Percentiles rank a stretch among this genome's conserved stretches.
Evolutionary conservation across 2,113 vertebrate species (phyloP).

Genomic region (Carlito syrichta): DNA sequence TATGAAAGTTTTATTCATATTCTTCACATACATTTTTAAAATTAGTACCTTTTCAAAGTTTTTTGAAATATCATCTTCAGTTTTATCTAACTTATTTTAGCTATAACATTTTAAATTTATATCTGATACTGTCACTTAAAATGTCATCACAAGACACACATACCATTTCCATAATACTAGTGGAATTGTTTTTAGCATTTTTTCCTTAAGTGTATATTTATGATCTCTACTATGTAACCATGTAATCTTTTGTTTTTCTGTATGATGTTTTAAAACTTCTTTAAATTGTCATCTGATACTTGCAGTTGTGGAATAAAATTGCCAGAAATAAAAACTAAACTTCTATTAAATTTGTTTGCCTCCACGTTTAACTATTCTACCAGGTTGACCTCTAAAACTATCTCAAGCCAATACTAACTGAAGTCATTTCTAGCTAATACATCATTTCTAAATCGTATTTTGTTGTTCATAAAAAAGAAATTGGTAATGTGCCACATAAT

Average conservation of each 20-base stretch:
- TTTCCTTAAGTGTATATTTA: background rate
- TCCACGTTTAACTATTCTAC: background rate
- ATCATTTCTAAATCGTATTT: background rate
- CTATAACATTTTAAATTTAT: background rate
- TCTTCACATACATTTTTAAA: background rate
- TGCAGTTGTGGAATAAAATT: background rate
- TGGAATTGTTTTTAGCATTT: background rate
- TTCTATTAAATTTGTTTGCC: background rate
- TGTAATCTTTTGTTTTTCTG: background rate
- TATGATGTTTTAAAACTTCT: background rate
- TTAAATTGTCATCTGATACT: background rate
- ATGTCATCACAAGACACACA: background rate
- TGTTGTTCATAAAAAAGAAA: slow-evolving; percentile 1
- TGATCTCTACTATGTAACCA: background rate
- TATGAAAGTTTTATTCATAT: background rate
- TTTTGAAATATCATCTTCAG: background rate
- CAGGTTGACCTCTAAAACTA: background rate
- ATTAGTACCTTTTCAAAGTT: background rate
- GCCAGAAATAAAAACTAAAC: background rate
- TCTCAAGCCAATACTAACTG: background rate
- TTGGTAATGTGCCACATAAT: background rate
- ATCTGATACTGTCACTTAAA: background rate
- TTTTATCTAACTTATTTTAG: slow-evolving; percentile 1
- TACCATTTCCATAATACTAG: background rate
- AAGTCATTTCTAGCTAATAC: background rate